phyloP scores from a whole-genome alignment of 2,113 vertebrate species.

The Ceratotherium simum region DNA sequence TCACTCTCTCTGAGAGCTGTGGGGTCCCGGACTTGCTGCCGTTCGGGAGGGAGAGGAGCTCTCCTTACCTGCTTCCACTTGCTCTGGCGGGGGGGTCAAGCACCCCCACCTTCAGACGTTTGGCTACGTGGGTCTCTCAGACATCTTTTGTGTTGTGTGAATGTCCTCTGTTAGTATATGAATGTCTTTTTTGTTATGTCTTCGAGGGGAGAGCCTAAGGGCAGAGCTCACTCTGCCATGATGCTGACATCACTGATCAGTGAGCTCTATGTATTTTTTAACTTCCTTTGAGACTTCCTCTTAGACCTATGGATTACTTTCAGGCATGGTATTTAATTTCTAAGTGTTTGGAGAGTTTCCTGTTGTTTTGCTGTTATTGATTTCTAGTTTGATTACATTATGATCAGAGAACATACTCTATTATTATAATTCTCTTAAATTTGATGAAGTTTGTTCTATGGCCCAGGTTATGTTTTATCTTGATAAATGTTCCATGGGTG shows the following conservation, averaged over 20 bases:
- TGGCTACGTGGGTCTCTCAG: too few species aligned
- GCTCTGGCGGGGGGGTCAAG: too few species aligned
- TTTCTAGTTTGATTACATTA: constrained; percentile 34
- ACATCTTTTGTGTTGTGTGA: too few species aligned
- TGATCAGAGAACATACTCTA: background rate
- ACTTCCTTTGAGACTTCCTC: background rate
- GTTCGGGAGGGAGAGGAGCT: too few species aligned
- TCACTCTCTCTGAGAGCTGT: too few species aligned
- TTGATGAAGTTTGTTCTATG: constrained; percentile 4
- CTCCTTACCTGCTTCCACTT: too few species aligned
- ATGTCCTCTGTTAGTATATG: too few species aligned
- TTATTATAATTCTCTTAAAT: constrained; percentile 38
- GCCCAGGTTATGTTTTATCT: background rate
- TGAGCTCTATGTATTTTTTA: background rate
- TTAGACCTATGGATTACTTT: background rate
- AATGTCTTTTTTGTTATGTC: too few species aligned
- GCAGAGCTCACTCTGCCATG: too few species aligned
- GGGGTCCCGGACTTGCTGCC: too few species aligned
- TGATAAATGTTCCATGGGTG: background rate
- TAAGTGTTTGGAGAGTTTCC: background rate
- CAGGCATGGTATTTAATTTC: background rate
- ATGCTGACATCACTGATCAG: background rate
- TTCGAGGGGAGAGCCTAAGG: too few species aligned
- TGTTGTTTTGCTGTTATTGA: background rate
- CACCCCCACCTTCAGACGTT: too few species aligned